Percentiles rank a stretch among this genome's conserved stretches.
Evolutionary conservation across 2,888 invertebrate species (phyloP).

Genomic region (Brenthis ino): DNA sequence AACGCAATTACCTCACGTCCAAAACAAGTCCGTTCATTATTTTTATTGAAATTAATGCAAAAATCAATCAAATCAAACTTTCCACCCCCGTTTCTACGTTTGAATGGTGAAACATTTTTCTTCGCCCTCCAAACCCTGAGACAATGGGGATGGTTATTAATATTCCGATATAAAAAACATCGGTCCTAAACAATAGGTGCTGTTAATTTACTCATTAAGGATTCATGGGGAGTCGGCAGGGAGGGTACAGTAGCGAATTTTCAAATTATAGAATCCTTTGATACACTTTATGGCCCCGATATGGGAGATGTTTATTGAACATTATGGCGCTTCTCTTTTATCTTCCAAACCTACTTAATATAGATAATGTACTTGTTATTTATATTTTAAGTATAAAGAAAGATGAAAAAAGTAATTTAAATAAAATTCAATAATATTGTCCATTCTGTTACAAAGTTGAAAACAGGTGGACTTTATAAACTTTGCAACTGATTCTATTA

Average conservation of each 20-base stretch:
- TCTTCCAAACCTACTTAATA: conserved; percentile 4
- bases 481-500: conserved; percentile 12
- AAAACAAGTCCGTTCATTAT: conserved; percentile 68
- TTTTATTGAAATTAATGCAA: conserved; percentile 80
- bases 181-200: conserved; percentile 77
- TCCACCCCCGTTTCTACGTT: conserved; percentile 50
- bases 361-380: too few species aligned
- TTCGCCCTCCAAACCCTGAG: conserved; percentile 54
- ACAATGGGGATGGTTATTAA: conserved; percentile 79
- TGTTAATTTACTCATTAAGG: conserved; percentile 80
- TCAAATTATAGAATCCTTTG: conserved; percentile 49
- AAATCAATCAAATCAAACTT: conserved; percentile 77
- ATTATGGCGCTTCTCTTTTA: conserved; percentile 25
- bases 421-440: conserved; percentile 3
- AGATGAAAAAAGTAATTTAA: not conserved
- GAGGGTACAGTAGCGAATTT: conserved; percentile 48
- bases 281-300: conserved; percentile 46
- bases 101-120: conserved; percentile 54
- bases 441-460: conserved; percentile 1
- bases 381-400: not conserved
- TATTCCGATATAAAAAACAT: conserved; percentile 77
- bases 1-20: conserved; percentile 70
- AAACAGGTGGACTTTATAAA: not conserved
- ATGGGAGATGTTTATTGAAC: conserved; percentile 33
- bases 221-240: conserved; percentile 70